These are phyloP conservation scores for Ochotona curzoniae DNA, from an alignment of 2,113 vertebrate genomes.

Conservation along the genomic window DNA sequence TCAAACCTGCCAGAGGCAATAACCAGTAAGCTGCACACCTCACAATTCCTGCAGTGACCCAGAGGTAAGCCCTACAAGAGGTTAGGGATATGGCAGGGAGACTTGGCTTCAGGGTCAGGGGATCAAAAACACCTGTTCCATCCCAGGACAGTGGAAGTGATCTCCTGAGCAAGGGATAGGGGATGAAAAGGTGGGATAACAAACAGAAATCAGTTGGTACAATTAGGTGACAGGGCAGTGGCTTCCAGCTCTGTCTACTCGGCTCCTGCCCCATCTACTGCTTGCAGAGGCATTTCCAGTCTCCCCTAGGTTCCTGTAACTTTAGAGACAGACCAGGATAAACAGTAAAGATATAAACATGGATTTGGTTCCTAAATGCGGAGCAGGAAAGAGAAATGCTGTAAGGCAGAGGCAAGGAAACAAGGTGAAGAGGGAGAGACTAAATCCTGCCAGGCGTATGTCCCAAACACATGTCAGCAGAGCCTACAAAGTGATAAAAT, in stretches of 20 bases:
- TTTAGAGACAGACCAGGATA: constrained; percentile 9
- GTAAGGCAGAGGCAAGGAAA: neutral
- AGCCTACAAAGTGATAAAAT: neutral
- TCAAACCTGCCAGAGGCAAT: neutral
- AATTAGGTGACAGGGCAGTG: neutral
- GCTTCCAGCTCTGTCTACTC: neutral
- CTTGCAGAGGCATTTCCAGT: constrained; percentile 29
- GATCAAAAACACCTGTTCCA: neutral
- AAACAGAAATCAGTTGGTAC: neutral
- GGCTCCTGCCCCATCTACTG: neutral
- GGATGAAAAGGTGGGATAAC: neutral
- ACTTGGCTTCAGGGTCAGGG: too few species aligned
- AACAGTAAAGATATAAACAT: neutral
- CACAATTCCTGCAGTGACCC: neutral
- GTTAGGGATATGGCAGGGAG: too few species aligned
- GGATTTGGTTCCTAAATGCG: neutral
- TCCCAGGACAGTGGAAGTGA: neutral
- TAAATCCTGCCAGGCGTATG: neutral
- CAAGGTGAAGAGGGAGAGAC: neutral
- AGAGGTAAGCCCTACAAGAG: neutral
- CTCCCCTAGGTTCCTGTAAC: neutral
- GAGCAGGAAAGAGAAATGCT: constrained; percentile 34
- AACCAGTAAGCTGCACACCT: neutral
- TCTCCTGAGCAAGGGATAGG: neutral
- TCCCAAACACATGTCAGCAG: too few species aligned